Evolutionary conservation across 2,797 vertebrate species (phyloP).

Genomic region (Myotis daubentonii): DNA sequence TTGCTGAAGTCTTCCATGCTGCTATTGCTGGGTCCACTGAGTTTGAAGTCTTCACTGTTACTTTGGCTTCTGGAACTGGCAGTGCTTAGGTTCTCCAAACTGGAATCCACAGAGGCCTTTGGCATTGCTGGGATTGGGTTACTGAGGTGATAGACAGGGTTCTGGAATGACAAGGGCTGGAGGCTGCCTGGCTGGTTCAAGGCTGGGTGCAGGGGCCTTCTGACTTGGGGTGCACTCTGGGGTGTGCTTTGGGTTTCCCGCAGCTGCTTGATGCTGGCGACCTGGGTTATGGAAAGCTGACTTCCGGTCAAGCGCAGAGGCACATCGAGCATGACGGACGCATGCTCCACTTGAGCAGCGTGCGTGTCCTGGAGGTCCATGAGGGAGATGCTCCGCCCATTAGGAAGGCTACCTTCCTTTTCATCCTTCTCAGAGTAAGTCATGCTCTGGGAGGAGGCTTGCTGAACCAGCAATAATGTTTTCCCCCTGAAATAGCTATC

Average conservation of each 20-base stretch:
- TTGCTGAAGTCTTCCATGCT: conserved; percentile 92
- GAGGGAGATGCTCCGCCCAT: conserved; percentile 94
- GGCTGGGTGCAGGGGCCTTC: conserved; percentile 91
- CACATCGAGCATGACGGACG: conserved; percentile 86
- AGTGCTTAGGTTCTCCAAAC: conserved; percentile 95
- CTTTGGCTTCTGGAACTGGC: conserved; percentile 92
- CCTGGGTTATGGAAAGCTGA: conserved; percentile 90
- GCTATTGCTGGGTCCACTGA: conserved; percentile 91
- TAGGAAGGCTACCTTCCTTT: conserved; percentile 87
- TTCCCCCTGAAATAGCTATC: conserved; percentile 88
- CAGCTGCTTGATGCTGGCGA: conserved; percentile 86
- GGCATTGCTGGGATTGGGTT: conserved; percentile 86
- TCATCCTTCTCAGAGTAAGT: conserved; percentile 92
- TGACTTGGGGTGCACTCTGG: conserved; percentile 94
- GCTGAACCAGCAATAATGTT: conserved; percentile 89
- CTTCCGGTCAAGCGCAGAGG: conserved; percentile 90
- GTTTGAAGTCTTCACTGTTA: conserved; percentile 90
- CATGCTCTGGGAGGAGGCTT: conserved; percentile 90
- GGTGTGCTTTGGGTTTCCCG: conserved; percentile 90
- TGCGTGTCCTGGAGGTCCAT: conserved; percentile 95
- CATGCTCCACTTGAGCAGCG: conserved; percentile 75
- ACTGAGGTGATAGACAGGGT: conserved; percentile 96
- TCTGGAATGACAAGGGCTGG: conserved; percentile 96
- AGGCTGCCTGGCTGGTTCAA: conserved; percentile 92
- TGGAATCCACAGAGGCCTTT: conserved; percentile 91